These are phyloP conservation scores for Condylostylus longicornis DNA, from an alignment of 1,140 invertebrate species.

Conservation along the genomic window DNA sequence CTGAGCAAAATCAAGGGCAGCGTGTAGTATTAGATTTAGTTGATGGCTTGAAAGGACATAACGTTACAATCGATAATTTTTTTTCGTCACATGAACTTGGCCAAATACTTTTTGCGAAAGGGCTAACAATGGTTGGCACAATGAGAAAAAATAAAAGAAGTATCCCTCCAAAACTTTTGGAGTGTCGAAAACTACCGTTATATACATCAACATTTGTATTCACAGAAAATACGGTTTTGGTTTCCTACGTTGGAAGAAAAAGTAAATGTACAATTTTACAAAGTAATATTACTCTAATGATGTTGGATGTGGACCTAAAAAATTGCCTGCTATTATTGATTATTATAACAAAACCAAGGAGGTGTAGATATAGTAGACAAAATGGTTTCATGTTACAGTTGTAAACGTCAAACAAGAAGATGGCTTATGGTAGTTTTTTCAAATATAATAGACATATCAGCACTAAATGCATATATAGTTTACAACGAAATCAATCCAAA, in stretches of 20 bases:
- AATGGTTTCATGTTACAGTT: conserved; percentile 14
- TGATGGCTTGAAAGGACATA: background rate
- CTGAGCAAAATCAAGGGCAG: background rate
- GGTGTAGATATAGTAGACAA: conserved; percentile 28
- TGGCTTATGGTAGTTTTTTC: no score
- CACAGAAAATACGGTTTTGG: no score
- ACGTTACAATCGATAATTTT: background rate
- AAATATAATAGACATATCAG: no score
- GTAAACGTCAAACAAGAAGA: conserved; percentile 13
- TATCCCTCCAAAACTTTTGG: no score
- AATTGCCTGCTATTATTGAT: conserved; percentile 22
- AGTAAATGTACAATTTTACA: no score
- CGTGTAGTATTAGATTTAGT: background rate
- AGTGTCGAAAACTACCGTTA: no score
- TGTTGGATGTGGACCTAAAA: conserved; percentile 9
- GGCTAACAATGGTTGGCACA: no score
- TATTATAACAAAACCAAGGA: conserved; percentile 27
- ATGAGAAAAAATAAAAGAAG: no score
- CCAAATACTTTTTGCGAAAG: background rate
- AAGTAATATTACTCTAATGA: conserved; percentile 10
- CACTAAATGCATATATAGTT: no score
- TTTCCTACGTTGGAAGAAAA: no score
- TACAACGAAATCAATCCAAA: no score
- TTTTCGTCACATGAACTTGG: background rate
- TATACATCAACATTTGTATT: no score